phyloP scores from a whole-genome alignment of 1,140 invertebrate genomes.

The Nomia melanderi region DNA sequence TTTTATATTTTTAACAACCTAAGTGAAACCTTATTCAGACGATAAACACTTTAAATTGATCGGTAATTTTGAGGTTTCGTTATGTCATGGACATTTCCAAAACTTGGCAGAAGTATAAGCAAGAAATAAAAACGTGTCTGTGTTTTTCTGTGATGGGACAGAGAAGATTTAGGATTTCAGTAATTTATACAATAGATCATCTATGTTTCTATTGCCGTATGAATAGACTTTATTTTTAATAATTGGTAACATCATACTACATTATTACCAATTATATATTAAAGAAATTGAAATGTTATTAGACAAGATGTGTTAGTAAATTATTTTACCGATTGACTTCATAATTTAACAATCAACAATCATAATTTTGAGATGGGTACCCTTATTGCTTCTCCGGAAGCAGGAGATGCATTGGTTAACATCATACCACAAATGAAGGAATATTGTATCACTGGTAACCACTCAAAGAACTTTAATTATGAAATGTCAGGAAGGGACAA shows the following conservation, averaged over 20 bases:
- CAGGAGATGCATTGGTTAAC: conserved; percentile 43
- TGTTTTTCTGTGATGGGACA: conserved; percentile 59
- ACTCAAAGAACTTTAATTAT: conserved; percentile 31
- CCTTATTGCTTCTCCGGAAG: conserved; percentile 54
- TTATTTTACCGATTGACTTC: not conserved
- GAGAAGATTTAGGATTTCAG: conserved; percentile 55
- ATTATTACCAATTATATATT: not conserved
- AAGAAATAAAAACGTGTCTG: conserved; percentile 29
- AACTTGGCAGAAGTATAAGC: conserved; percentile 23
- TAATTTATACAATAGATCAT: conserved; percentile 41
- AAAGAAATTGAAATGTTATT: not conserved
- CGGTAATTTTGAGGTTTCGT: conserved; percentile 39
- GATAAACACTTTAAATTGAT: conserved; percentile 45
- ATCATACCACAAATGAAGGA: conserved; percentile 45
- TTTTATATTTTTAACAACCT: not conserved
- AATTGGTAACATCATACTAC: not conserved
- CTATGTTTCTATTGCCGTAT: not conserved
- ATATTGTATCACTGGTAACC: conserved; percentile 14
- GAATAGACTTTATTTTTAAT: not conserved
- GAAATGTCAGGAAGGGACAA: conserved; percentile 9
- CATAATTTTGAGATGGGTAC: conserved; percentile 48
- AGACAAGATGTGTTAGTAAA: not conserved
- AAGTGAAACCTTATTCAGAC: conserved; percentile 38
- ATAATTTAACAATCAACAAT: conserved; percentile 23
- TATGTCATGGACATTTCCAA: conserved; percentile 49